A percentile compares a stretch with the other conserved stretches of the same genome.
Evolutionary conservation across 2,888 invertebrate species (phyloP).

Genomic region (Andricus quercusramuli): DNA sequence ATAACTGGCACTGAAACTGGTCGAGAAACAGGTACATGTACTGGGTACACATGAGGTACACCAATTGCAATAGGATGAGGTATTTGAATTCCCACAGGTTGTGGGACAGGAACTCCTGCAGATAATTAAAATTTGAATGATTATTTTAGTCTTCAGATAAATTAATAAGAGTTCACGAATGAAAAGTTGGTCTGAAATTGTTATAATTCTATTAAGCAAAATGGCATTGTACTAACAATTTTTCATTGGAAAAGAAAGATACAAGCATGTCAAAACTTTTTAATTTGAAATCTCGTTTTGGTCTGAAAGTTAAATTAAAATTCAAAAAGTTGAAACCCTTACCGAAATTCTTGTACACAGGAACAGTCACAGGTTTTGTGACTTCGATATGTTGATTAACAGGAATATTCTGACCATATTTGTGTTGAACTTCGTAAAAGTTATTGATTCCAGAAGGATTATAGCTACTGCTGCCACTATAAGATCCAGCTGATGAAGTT

Average conservation of each 20-base stretch:
- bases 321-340: conserved; percentile 38
- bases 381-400: conserved; percentile 84
- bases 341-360: conserved; percentile 84
- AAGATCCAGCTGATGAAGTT: not conserved
- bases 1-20: conserved; percentile 85
- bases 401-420: conserved; percentile 80
- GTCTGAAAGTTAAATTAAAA: too few relatives aligned
- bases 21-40: conserved; percentile 85
- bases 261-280: too few relatives aligned
- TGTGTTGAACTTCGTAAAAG: conserved; percentile 69
- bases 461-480: not conserved
- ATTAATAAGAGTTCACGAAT: not conserved
- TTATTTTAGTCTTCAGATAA: not conserved
- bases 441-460: not conserved
- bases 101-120: conserved; percentile 81
- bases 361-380: conserved; percentile 84
- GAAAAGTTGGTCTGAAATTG: not conserved
- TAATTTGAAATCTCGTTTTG: too few relatives aligned
- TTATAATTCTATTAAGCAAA: not conserved
- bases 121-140: not conserved
- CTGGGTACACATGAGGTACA: conserved; percentile 84
- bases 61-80: conserved; percentile 81
- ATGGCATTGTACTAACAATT: too few relatives aligned
- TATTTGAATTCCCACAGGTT: conserved; percentile 83
- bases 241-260: too few relatives aligned